Evolutionary conservation across 2,888 invertebrate species (phyloP), one percentile per base, ranked within the genome.

Genomic region (Eustalomyia histrio): DNA sequence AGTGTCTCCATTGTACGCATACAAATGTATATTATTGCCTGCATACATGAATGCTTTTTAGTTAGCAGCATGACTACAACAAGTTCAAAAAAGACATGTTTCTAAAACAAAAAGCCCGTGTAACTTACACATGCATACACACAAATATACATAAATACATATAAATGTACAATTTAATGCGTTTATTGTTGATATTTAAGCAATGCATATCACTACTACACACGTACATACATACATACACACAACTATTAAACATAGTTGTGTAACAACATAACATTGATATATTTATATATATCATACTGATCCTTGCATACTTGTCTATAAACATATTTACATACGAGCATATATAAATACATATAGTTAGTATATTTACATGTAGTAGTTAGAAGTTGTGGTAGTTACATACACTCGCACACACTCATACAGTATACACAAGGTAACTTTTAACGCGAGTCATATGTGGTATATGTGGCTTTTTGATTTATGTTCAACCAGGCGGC

Each of bases 401-500:
- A 53, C 8, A 52, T 5, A 17, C 52, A 39, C 12, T 10, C 47
- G 33, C n/a, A 47, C 47, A 43, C 5, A 14, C 47, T 2, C 3
- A 18, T 21, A 35, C 24, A 63, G 47, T 47, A 29, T 16, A 39
- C 43, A 76, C 53, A 76, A 71, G 74, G 76, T 74, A 61, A 76
- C 76, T 69, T 63, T 75, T 74, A 74, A 74, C 58, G 60, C 65
- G 69, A 60, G 55, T 74, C 74, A 65, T 78, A 78, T 81, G 78
- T 74, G 81, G 76, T 57, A 64, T 69, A 80, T 84, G 85, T 83
- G 85, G 83, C 83, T 83, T 85, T 87, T 87, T 88, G 88, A 88
- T 88, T 88, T 88, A 88, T 88, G 86, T 86, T 85, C 88, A 88
- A 85, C 86, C 88, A 86, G 85, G 86, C 86, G 87, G 87, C 86